phyloP scores from a whole-genome alignment of 2,113 vertebrate species.

The Acrocephalus arundinaceus region DNA sequence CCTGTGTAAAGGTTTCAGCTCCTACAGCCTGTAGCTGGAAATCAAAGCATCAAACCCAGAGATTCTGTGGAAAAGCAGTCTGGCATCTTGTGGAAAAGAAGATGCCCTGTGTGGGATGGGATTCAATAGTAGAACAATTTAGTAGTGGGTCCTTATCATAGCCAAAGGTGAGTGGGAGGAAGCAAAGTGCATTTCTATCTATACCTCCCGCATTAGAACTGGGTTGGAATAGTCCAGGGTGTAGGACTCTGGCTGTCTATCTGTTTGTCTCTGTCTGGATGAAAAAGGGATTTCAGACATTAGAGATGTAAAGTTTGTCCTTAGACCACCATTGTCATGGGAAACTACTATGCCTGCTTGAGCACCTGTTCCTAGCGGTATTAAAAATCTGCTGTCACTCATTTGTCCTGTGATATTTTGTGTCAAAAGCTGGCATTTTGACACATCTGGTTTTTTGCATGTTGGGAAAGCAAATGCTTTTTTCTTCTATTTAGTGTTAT shows the following conservation, averaged over 20 bases:
- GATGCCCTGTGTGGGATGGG: background rate
- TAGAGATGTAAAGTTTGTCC: background rate
- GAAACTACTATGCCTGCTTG: background rate
- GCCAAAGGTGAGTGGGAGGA: background rate
- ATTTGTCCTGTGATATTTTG: background rate
- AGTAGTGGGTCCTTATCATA: background rate
- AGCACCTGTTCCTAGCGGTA: background rate
- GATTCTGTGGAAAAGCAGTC: background rate
- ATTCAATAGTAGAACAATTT: background rate
- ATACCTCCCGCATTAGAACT: background rate
- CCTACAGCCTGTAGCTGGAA: background rate
- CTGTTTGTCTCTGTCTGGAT: background rate
- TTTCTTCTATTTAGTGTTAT: background rate
- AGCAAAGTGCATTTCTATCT: background rate
- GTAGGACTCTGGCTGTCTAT: background rate
- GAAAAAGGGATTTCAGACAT: background rate
- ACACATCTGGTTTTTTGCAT: background rate
- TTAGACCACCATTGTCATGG: background rate
- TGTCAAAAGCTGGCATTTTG: constrained; percentile 2
- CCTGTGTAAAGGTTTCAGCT: background rate
- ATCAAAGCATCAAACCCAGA: background rate
- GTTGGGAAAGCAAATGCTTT: background rate
- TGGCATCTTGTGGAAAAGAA: background rate
- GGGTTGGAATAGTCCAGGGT: background rate
- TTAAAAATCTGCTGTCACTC: background rate